phyloP scores from a whole-genome alignment of 2,797 vertebrate species.

The Leptodactylus fallax region DNA sequence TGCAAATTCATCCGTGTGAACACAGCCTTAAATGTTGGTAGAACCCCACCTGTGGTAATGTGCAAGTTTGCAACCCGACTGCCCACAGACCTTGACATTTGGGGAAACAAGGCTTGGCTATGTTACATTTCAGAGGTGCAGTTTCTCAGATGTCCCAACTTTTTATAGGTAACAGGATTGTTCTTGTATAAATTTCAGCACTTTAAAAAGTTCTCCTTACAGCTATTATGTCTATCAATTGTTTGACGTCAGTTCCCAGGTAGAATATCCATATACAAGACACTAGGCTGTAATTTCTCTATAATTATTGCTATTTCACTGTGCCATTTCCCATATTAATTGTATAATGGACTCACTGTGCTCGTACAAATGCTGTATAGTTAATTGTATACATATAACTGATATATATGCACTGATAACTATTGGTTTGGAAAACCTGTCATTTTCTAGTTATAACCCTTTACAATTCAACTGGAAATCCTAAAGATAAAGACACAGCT shows the following conservation, averaged over 20 bases:
- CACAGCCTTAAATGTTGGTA: no score
- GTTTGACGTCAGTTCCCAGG: neutral
- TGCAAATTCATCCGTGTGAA: no score
- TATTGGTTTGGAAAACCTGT: neutral
- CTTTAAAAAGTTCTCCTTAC: neutral
- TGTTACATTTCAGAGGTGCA: no score
- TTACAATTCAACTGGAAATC: neutral
- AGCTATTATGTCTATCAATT: neutral
- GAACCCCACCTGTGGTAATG: no score
- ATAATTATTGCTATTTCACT: conserved; percentile 27
- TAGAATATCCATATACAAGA: neutral
- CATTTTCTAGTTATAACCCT: no score
- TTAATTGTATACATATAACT: neutral
- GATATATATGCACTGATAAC: neutral
- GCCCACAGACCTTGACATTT: no score
- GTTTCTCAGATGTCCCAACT: no score
- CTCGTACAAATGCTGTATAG: neutral
- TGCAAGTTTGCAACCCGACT: no score
- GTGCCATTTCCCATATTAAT: neutral
- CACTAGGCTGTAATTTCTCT: neutral
- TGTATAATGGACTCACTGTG: neutral
- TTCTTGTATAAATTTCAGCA: neutral
- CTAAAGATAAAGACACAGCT: neutral
- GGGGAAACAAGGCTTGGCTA: no score
- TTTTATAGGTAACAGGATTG: no score